Evolutionary conservation across 2,113 vertebrate species (phyloP), one percentile per base, ranked within the genome.

Genomic region (Notiomystis cincta): DNA sequence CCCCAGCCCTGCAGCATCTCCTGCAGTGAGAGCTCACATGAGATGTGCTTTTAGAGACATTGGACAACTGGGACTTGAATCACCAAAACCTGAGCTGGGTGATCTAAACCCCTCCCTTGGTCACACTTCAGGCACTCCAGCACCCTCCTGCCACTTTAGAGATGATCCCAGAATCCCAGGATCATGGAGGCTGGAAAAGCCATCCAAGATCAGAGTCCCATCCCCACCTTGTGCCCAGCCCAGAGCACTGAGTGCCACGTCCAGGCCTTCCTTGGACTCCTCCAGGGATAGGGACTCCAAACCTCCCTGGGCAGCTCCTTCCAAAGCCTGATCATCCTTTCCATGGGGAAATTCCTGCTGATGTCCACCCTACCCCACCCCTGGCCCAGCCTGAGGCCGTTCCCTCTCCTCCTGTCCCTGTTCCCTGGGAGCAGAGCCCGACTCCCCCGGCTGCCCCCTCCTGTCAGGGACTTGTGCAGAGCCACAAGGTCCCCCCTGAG

Each of bases 21-120:
- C 31, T 38, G 56, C 45, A 25, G 51, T 1, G 38, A 58, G 18
- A 82, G 47, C 65, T 45, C 48, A 15, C 35, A 61, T 72, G 15
- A 37, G 10, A 3, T 0, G 1, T 13, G 37, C 19, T 7, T 42
- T n/a, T 19, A 22, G 57, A 35, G 25, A 24, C 6, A 23, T 4
- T 0, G 2, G 13, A 33, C 18, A 79, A 6, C 0, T 9, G 25
- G 60, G 75, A 45, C 20, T 31, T n/a, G 27, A 37, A 47, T 9
- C 7, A 1, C 17, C 53, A 16, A 10, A 27, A 20, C 9, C 31
- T 60, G 61, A 85, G 33, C 9, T 31, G 56, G 16, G 28, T 19
- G 25, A 69, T 13, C 40, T 15, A 53, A 58, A 69, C 7, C 31
- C n/a, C 0, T 0, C 13, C n/a, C 54, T 19, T 28, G 17, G 53